Base-by-base conservation (phyloP, 1,140 invertebrate genomes). In the Brachionus rubens region DNA sequence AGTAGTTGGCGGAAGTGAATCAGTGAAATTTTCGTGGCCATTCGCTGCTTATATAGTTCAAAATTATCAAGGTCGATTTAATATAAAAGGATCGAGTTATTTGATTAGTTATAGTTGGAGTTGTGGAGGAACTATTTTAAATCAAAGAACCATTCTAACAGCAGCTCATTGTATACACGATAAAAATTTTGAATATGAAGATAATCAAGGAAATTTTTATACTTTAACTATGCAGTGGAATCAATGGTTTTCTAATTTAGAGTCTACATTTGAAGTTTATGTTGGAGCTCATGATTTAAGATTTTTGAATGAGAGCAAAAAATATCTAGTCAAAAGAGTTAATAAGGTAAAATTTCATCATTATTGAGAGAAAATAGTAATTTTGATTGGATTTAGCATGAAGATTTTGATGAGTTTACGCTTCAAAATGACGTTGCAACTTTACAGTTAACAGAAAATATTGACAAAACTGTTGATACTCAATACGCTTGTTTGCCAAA, bases 401-500 rank as follows among this genome's bases (percentile, higher is more conserved):
- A 46, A 16, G 5, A 54, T 16, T 75, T 28, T 75, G 47, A 75
- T 56, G 50, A 54, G 10, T 54, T 16, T 26, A 54, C 46, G 46
- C 14, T 75, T 0, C 12, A 33, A 19, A 75, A 75, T 46, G 72
- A 75, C 40, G 26, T 75, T 1, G 72, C 72, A n/a, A 56, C 16
- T 19, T 10, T 75, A 26, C 26, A 75, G 24, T 54, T 75, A 41
- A 26, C 24, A 40, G 72, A 75, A 33, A 40, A 41, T 28, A 54
- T 75, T 26, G 30, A 36, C 0, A 30, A 7, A 7, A 19, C 21
- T 10, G 0, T 10, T 36, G 40, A 41, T 14, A 56, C 33, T 41
- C 72, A 75, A 46, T 75, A 26, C 47, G 72, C 72, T 75, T 75
- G 72, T 59, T 33, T 75, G 33, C 72, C 72, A 19, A n/a, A 24